phyloP scores from a whole-genome alignment of 2,888 invertebrate species.

The Drosophila sordidapex region DNA sequence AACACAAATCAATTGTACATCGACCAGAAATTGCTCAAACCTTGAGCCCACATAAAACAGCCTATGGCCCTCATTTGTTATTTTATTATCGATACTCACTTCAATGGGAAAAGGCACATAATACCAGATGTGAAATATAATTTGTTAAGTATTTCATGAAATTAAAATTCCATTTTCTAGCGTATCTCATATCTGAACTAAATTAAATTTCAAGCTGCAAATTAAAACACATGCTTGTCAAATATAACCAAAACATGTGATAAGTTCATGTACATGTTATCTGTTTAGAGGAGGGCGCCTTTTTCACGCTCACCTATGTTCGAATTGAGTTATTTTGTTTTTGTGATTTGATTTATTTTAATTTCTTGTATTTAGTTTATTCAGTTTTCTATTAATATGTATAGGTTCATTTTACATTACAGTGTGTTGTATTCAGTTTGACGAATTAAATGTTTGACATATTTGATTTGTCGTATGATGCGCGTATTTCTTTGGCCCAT shows the following conservation, averaged over 20 bases:
- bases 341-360: too few species aligned
- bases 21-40: not conserved
- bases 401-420: too few species aligned
- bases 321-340: too few species aligned
- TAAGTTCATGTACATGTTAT: slow-evolving; percentile 28
- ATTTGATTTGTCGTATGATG: too few species aligned
- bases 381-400: too few species aligned
- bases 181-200: not conserved
- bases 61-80: too few species aligned
- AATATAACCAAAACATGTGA: slow-evolving; percentile 23
- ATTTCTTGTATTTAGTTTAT: too few species aligned
- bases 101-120: not conserved
- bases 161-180: not conserved
- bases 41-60: too few species aligned
- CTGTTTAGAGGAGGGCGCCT: not conserved
- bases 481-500: too few species aligned
- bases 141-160: not conserved
- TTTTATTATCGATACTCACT: not conserved
- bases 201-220: not conserved
- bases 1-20: not conserved
- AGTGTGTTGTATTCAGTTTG: too few species aligned
- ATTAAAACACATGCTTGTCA: slow-evolving; percentile 5
- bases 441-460: too few species aligned
- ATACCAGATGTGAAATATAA: not conserved
- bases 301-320: too few species aligned